Percentiles rank a stretch among this genome's conserved stretches.
phyloP scores from a whole-genome alignment of 2,888 invertebrate genomes.

The Brachyopa scutellaris region DNA sequence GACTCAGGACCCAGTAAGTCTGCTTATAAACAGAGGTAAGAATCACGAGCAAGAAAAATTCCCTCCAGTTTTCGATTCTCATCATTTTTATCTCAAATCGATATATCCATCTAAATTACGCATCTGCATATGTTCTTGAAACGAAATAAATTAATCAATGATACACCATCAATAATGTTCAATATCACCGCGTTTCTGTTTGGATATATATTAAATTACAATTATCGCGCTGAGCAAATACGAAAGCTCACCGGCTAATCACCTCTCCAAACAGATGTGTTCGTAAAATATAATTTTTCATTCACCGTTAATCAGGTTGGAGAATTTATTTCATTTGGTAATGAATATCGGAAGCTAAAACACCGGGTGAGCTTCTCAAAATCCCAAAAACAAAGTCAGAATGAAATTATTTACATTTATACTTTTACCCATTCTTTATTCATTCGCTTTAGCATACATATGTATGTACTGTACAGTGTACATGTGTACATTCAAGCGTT shows the following conservation, averaged over 20 bases:
- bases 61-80: no score
- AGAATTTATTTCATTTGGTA: constrained; percentile 54
- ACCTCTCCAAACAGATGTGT: constrained; percentile 26
- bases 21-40: no score
- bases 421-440: neutral
- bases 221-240: constrained; percentile 57
- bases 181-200: constrained; percentile 48
- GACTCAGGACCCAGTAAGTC: no score
- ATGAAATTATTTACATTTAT: constrained; percentile 19
- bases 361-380: constrained; percentile 40
- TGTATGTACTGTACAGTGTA: no score
- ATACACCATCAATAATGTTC: constrained; percentile 47
- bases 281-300: constrained; percentile 69
- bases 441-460: no score
- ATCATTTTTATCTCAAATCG: no score
- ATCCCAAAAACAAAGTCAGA: neutral
- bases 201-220: constrained; percentile 64
- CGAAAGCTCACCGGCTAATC: constrained; percentile 49
- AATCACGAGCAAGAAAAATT: no score
- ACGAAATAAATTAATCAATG: constrained; percentile 23
- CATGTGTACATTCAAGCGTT: no score
- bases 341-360: constrained; percentile 68
- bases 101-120: constrained; percentile 21
- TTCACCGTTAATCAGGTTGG: constrained; percentile 53
- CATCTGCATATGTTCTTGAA: constrained; percentile 9